Conservation (phyloP, 2,888 invertebrate genomes). For the Spodoptera littoralis region DNA sequence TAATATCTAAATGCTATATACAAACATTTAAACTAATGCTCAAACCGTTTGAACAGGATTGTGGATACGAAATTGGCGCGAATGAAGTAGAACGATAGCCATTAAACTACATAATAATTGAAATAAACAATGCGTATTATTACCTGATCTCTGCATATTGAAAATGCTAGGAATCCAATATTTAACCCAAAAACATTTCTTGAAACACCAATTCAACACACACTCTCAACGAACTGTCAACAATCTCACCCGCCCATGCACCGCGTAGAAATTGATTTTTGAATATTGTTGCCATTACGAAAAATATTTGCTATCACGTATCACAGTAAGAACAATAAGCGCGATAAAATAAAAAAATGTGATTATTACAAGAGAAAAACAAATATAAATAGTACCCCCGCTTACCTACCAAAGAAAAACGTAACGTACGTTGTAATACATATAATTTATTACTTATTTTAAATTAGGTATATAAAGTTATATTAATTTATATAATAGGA, state of each 20-base stretch:
- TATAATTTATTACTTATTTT: no score
- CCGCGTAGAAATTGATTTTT: constrained; percentile 82
- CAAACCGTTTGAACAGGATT: constrained; percentile 23
- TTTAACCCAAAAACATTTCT: constrained; percentile 84
- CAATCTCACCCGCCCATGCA: constrained; percentile 81
- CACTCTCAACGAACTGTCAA: constrained; percentile 81
- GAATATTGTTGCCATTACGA: constrained; percentile 69
- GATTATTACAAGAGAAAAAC: no score
- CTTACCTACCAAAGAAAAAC: neutral
- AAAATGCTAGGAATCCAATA: constrained; percentile 67
- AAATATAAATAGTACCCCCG: no score
- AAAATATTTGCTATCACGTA: constrained; percentile 10
- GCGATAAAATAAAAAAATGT: no score
- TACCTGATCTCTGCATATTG: constrained; percentile 88
- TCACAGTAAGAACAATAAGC: no score
- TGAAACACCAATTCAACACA: constrained; percentile 73
- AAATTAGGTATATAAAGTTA: no score
- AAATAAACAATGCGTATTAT: constrained; percentile 47
- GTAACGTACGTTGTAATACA: no score
- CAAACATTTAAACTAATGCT: constrained; percentile 44
- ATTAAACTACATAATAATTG: constrained; percentile 1
- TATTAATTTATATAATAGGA: no score
- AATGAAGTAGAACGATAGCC: constrained; percentile 48
- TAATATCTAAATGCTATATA: neutral
- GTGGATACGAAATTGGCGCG: constrained; percentile 55